Percentiles rank a stretch among this genome's conserved stretches.
phyloP scores from a whole-genome alignment of 2,888 invertebrate species.

The Meteorus colon region DNA sequence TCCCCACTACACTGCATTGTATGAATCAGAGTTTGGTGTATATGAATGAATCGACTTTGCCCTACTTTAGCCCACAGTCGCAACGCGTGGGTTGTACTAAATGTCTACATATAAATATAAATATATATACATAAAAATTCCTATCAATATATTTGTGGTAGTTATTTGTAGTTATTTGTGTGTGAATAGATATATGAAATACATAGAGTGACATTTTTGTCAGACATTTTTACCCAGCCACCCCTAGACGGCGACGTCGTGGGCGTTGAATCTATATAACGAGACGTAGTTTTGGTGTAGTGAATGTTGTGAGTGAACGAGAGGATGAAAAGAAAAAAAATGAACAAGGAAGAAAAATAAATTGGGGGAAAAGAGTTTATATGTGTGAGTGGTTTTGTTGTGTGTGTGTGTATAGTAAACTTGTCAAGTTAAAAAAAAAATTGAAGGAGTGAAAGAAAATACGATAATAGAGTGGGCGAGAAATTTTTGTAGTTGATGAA shows the following conservation, averaged over 20 bases:
- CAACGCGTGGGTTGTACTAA: constrained; percentile 30
- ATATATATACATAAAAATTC: background rate
- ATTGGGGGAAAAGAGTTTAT: too few species aligned
- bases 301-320: background rate
- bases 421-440: too few species aligned
- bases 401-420: too few species aligned
- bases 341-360: background rate
- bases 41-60: constrained; percentile 65
- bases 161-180: background rate
- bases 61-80: constrained; percentile 58
- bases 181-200: constrained; percentile 7
- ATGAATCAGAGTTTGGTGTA: constrained; percentile 53
- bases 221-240: constrained; percentile 62
- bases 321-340: background rate
- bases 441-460: too few species aligned
- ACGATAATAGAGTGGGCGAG: too few species aligned
- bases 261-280: constrained; percentile 58
- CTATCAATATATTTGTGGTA: background rate
- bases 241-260: constrained; percentile 61
- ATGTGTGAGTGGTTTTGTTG: too few species aligned
- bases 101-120: background rate
- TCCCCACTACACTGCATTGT: constrained; percentile 41
- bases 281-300: background rate
- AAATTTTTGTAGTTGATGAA: too few species aligned
- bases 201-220: constrained; percentile 62